Conservation (phyloP, 2,888 invertebrate genomes). For the Cistogaster globosa region DNA sequence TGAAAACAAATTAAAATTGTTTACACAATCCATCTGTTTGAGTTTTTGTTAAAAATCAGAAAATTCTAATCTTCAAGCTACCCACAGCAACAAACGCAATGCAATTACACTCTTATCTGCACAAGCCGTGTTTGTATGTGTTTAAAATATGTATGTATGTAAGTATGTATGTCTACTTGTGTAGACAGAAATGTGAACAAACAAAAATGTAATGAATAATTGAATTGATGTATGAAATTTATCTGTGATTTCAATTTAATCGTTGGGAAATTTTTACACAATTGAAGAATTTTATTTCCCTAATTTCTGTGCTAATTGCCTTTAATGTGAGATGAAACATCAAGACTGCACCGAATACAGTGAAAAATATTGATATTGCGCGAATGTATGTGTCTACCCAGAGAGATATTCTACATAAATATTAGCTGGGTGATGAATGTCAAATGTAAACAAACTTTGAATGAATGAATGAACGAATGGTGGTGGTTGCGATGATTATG, state of each 20-base stretch:
- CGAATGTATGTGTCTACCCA: background rate
- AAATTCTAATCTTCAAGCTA: conserved; percentile 56
- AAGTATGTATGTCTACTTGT: background rate
- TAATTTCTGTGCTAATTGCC: conserved; percentile 79
- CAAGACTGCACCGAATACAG: background rate
- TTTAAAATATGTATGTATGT: background rate
- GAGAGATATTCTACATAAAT: background rate
- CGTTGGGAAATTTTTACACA: conserved; percentile 78
- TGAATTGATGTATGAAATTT: conserved; percentile 61
- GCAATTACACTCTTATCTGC: conserved; percentile 34
- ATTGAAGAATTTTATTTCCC: conserved; percentile 74
- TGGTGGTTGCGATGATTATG: conserved; percentile 29
- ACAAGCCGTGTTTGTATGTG: conserved; percentile 12
- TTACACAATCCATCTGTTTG: conserved; percentile 74
- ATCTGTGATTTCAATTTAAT: conserved; percentile 81
- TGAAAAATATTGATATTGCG: conserved; percentile 17
- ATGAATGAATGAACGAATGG: conserved; percentile 14
- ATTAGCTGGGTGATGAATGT: conserved; percentile 21
- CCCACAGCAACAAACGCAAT: conserved; percentile 53
- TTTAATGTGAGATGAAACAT: conserved; percentile 51
- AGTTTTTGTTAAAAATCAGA: conserved; percentile 58
- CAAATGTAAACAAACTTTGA: conserved; percentile 56
- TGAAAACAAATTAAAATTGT: conserved; percentile 67
- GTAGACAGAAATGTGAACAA: conserved; percentile 40
- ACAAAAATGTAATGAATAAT: conserved; percentile 53